A percentile compares a stretch with the other conserved stretches of the same genome.
Conservation (phyloP, 2,888 invertebrate genomes). For the Oxycera nigricornis region DNA sequence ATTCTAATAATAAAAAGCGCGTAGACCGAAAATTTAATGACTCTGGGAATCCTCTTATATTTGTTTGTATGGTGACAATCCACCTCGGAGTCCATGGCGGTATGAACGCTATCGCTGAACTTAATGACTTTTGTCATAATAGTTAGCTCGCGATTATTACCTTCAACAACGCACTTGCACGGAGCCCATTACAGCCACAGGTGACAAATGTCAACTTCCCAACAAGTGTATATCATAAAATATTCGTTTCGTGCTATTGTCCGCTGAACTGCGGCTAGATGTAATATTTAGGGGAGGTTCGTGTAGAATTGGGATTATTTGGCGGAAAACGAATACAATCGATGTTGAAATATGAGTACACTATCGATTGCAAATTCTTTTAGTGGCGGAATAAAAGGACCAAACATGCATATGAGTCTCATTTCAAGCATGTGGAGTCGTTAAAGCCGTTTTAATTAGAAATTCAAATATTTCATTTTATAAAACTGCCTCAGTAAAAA, state of each 20-base stretch:
- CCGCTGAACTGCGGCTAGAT: not conserved
- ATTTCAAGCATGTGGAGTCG: too few relatives aligned
- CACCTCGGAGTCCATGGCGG: not conserved
- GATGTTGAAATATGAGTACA: too few relatives aligned
- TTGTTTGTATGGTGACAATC: too few relatives aligned
- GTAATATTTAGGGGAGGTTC: too few relatives aligned
- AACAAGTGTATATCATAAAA: slow-evolving; percentile 24
- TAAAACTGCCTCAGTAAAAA: too few relatives aligned
- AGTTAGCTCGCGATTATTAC: slow-evolving; percentile 2
- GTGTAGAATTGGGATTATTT: too few relatives aligned
- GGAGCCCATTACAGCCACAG: not conserved
- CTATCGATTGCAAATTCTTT: too few relatives aligned
- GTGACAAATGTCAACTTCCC: slow-evolving; percentile 26
- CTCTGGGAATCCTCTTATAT: not conserved
- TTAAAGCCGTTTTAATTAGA: too few relatives aligned
- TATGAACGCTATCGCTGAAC: slow-evolving; percentile 2
- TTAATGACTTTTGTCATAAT: slow-evolving; percentile 4
- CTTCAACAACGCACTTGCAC: not conserved
- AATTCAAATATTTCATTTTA: too few relatives aligned
- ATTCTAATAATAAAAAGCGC: not conserved
- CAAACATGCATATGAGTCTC: too few relatives aligned
- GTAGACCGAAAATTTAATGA: not conserved
- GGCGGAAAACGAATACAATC: too few relatives aligned
- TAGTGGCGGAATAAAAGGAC: too few relatives aligned
- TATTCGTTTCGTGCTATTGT: slow-evolving; percentile 16